Evolutionary conservation across 1,140 invertebrate genomes (phyloP).

Genomic region (Rhagoletis zephyria): DNA sequence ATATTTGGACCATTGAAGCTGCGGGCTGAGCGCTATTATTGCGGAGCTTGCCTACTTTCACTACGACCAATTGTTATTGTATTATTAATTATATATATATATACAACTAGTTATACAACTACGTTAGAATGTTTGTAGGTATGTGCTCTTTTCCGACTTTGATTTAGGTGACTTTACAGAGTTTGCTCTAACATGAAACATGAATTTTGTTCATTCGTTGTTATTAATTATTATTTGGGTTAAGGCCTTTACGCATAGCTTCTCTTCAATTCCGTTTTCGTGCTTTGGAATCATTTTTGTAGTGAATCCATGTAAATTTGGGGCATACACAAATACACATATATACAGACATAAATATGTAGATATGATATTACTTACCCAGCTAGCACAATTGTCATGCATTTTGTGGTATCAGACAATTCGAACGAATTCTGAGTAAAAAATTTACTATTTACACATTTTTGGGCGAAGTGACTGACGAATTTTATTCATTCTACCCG

Average conservation of each 20-base stretch:
- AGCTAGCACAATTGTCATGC: too few relatives aligned
- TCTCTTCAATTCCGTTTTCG: neutral
- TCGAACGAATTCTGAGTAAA: too few relatives aligned
- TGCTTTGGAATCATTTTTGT: too few relatives aligned
- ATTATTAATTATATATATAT: neutral
- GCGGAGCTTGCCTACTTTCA: neutral
- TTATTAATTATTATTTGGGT: slow-evolving; percentile 11
- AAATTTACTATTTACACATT: too few relatives aligned
- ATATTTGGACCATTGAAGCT: neutral
- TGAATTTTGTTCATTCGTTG: neutral
- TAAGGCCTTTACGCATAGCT: neutral
- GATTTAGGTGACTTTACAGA: slow-evolving; percentile 28
- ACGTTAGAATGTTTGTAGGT: neutral
- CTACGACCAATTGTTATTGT: neutral
- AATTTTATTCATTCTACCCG: too few relatives aligned
- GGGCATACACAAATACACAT: too few relatives aligned
- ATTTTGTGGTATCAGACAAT: too few relatives aligned
- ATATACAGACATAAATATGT: too few relatives aligned
- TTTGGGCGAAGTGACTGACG: too few relatives aligned
- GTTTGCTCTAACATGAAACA: slow-evolving; percentile 31
- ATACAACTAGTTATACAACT: neutral
- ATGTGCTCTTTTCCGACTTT: neutral
- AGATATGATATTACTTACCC: too few relatives aligned
- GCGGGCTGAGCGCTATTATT: neutral
- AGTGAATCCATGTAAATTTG: too few relatives aligned